phyloP scores from a whole-genome alignment of 2,797 vertebrate genomes.

The Gambelia wislizenii region DNA sequence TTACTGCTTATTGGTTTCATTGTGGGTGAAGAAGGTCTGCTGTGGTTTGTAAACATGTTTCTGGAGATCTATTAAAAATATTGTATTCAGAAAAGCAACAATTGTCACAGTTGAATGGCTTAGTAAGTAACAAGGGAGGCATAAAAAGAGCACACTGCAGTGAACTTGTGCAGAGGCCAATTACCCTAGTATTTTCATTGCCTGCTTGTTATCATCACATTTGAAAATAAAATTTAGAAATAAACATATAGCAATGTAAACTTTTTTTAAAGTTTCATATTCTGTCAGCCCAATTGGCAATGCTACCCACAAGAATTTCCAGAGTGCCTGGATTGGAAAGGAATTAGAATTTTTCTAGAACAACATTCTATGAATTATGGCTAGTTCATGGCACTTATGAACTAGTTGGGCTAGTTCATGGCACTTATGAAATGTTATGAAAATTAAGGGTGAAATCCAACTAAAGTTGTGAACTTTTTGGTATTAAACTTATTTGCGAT shows the following conservation, averaged over 20 bases:
- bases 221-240: slow-evolving; percentile 66
- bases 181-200: slow-evolving; percentile 63
- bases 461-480: not conserved
- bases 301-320: not conserved
- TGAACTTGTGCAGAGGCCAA: slow-evolving; percentile 68
- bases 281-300: not conserved
- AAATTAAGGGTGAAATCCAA: not conserved
- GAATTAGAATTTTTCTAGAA: not conserved
- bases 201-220: slow-evolving; percentile 63
- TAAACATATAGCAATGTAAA: slow-evolving; percentile 65
- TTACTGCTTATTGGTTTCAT: slow-evolving; percentile 55
- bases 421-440: not conserved
- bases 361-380: not conserved
- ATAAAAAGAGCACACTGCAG: slow-evolving; percentile 78
- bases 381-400: not conserved
- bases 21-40: slow-evolving; percentile 69
- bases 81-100: slow-evolving; percentile 76
- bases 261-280: not conserved
- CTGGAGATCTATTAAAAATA: slow-evolving; percentile 77
- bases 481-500: not conserved
- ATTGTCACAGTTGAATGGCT: slow-evolving; percentile 71
- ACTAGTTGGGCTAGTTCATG: not conserved
- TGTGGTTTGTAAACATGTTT: slow-evolving; percentile 68
- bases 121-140: slow-evolving; percentile 68
- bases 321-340: not conserved